Base-by-base conservation (phyloP, 2,888 invertebrate genomes). In the Sphaerophoria rueppellii region DNA sequence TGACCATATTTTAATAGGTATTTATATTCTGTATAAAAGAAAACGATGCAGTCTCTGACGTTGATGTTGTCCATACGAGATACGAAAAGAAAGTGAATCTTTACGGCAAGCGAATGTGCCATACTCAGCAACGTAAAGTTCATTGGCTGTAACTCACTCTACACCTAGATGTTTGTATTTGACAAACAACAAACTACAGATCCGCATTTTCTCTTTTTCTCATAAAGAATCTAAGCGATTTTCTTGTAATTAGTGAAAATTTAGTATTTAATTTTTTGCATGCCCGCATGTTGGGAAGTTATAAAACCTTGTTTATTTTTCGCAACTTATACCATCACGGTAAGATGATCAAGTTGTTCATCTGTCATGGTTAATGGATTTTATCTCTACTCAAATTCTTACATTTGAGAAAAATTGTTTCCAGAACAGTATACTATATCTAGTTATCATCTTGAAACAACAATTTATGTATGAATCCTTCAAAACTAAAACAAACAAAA, bases 341-440 rank as follows among this genome's bases (percentile, higher is more conserved):
- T 78, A 82, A 70, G 72, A 6, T 82, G 75, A 73, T 54, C 69
- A 86, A 69, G 75, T 76, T 78, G 74, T 77, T 78, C 86, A 82
- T 74, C 74, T 78, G 74, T 69, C 74, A 86, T 78, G 86, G 71
- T 86, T 82, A 77, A 82, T 78, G 77, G 32, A 82, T 74, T 65
- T 48, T 65, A 61, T 76, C 61, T 83, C 55, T 43, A 52, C 67
- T 70, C 11, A 16, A 55, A 55, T 78, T 82, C 55, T 67, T 63
- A 9, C 35, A 58, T 11, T 14, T 16, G 2, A 24, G 24, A 24
- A 24, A 24, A 24, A 24, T 24, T 24, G 24, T 24, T 24, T 24
- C 24, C 24, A 24, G 24, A 24, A 24, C 24, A n/a, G n/a, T n/a
- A n/a, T n/a, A n/a, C n/a, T n/a, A n/a, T n/a, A n/a, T n/a, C n/a